Evolutionary conservation across 1,140 invertebrate species (phyloP).

Genomic region (Pseudomyrmex pallidus): DNA sequence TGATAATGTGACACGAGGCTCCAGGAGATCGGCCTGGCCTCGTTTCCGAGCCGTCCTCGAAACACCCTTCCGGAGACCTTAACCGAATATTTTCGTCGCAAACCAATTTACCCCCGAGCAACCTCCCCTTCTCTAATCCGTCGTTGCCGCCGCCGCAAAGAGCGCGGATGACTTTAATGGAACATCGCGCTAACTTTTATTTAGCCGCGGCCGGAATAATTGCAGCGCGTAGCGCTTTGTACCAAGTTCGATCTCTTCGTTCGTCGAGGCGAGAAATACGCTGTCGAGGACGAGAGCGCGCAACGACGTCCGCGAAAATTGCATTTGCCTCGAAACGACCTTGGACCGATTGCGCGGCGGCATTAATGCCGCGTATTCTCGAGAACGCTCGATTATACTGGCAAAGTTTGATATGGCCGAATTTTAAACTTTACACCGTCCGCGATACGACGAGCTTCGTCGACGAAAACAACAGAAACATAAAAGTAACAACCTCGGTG

Average conservation of each 20-base stretch:
- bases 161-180: slow-evolving; percentile 13
- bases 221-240: neutral
- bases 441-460: too few species aligned
- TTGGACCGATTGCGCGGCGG: slow-evolving; percentile 33
- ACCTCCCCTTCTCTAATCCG: neutral
- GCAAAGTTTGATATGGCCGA: neutral
- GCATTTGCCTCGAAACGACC: slow-evolving; percentile 28
- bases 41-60: slow-evolving; percentile 74
- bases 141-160: neutral
- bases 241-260: slow-evolving; percentile 10
- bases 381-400: neutral
- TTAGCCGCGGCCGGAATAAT: slow-evolving; percentile 36
- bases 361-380: slow-evolving; percentile 7
- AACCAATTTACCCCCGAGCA: slow-evolving; percentile 55
- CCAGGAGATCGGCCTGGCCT: slow-evolving; percentile 75
- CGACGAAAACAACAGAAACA: neutral
- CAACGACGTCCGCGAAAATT: slow-evolving; percentile 30
- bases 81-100: slow-evolving; percentile 71
- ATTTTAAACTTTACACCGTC: too few species aligned
- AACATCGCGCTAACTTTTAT: slow-evolving; percentile 42
- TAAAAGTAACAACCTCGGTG: slow-evolving; percentile 19
- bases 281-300: neutral
- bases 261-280: neutral
- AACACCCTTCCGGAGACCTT: slow-evolving; percentile 68
- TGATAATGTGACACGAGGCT: slow-evolving; percentile 75